Evolutionary conservation across 2,888 invertebrate genomes (phyloP), one percentile per base, ranked within the genome.

Genomic region (Scaptomyza flava): DNA sequence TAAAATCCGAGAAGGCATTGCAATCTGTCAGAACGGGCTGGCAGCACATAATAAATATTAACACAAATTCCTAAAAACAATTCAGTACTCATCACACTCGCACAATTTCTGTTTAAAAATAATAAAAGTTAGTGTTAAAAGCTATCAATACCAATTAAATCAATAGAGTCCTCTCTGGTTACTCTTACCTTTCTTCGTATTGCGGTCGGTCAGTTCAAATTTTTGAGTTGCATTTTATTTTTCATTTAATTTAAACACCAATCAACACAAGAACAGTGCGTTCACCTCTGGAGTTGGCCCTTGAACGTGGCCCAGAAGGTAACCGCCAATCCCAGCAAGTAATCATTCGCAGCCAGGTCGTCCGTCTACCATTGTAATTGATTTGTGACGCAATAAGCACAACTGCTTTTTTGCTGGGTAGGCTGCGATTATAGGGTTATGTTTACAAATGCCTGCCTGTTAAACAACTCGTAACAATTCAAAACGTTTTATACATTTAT

Each of bases 11-110:
- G 74, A 41, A 77, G 72, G 77, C 74, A 36, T 54, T 53, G 31
- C 12, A 36, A 7, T 23, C 48, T 64, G 63, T 60, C 77, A 61
- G 57, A 62, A 33, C 12, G 12, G 65, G 8, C 54, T 47, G 58
- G 9, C 53, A 52, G 27, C 20, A 43, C 48, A 72, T 66, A 51
- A 51, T 47, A 66, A 61, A 51, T 66, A 46, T 36, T 33, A 65
- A 68, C 69, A 82, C 64, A 64, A 81, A 53, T 70, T 81, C 63
- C 60, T 43, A 67, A 68, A 56, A 51, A 79, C 53, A 59, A 56
- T 61, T 63, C 62, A 76, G 70, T 79, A 77, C 63, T 64, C 67
- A 77, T 86, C 86, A 65, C 45, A 72, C 79, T 63, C 67, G 51
- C 47, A 45, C 52, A 58, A 58, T 61, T 84, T 58, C 42, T 56